These are phyloP conservation scores for Platysternon megacephalum DNA, from an alignment of 2,113 vertebrate species.

Conservation along the genomic window DNA sequence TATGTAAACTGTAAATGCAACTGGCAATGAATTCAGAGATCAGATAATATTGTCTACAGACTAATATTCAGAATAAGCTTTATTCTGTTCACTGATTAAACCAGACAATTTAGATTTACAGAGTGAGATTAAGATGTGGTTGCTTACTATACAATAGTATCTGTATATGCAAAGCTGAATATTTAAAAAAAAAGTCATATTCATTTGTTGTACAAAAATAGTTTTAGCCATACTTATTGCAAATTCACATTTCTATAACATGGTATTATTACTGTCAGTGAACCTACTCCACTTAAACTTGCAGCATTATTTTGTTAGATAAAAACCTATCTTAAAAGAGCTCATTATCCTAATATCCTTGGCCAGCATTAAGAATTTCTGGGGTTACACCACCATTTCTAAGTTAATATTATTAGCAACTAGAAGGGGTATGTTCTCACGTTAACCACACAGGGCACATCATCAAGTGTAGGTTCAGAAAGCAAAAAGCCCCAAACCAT, in stretches of 20 bases:
- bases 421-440: neutral
- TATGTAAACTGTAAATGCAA: neutral
- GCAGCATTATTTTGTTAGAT: neutral
- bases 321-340: slow-evolving; percentile 55
- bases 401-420: slow-evolving; percentile 9
- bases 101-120: neutral
- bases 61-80: neutral
- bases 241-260: neutral
- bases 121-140: neutral
- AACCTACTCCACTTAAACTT: neutral
- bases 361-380: slow-evolving; percentile 14
- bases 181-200: neutral
- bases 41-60: neutral
- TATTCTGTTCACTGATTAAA: neutral
- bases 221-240: neutral
- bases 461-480: neutral
- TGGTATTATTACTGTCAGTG: neutral
- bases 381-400: neutral
- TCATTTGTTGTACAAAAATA: neutral
- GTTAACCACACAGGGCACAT: slow-evolving; percentile 27
- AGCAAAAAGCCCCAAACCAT: neutral
- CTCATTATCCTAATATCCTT: slow-evolving; percentile 12
- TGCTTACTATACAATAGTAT: slow-evolving; percentile 29
- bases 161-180: neutral
- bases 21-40: neutral